Percentiles rank a stretch among this genome's conserved stretches.
These are phyloP conservation scores for Isurus oxyrinchus DNA, from an alignment of 2,113 vertebrate genomes.

Conservation along the genomic window DNA sequence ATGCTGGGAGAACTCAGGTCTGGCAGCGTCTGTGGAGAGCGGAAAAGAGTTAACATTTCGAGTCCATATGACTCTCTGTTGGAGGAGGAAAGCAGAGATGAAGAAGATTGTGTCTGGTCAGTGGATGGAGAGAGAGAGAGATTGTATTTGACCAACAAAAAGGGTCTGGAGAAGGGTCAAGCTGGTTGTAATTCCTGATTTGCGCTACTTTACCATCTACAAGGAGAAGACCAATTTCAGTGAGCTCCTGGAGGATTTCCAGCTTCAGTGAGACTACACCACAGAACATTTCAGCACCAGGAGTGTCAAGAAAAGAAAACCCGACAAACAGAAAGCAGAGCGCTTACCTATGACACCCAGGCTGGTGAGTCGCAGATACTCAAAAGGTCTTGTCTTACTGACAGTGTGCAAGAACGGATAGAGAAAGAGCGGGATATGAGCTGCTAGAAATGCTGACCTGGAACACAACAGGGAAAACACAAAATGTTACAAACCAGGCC, in stretches of 20 bases:
- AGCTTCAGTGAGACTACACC: neutral
- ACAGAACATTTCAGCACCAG: neutral
- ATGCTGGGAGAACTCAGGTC: no score
- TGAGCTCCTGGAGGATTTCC: neutral
- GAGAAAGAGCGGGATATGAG: constrained; percentile 92
- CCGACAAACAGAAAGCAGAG: constrained; percentile 31
- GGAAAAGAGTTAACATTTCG: neutral
- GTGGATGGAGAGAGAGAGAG: neutral
- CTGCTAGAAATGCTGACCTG: constrained; percentile 93
- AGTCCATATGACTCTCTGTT: no score
- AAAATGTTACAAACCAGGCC: neutral
- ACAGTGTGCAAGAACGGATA: constrained; percentile 97
- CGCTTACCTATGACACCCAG: constrained; percentile 88
- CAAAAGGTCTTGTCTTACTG: constrained; percentile 93
- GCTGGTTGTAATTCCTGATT: neutral
- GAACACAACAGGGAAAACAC: constrained; percentile 38
- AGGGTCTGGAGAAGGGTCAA: neutral
- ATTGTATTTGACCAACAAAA: neutral
- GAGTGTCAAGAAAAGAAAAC: neutral
- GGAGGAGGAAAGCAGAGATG: neutral
- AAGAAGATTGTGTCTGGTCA: neutral
- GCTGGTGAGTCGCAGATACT: constrained; percentile 93
- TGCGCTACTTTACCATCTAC: neutral
- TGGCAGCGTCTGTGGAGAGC: neutral
- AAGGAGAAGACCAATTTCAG: neutral